Evolutionary conservation across 2,888 invertebrate genomes (phyloP), one percentile per base, ranked within the genome.

Genomic region (Eucera pruinosa): DNA sequence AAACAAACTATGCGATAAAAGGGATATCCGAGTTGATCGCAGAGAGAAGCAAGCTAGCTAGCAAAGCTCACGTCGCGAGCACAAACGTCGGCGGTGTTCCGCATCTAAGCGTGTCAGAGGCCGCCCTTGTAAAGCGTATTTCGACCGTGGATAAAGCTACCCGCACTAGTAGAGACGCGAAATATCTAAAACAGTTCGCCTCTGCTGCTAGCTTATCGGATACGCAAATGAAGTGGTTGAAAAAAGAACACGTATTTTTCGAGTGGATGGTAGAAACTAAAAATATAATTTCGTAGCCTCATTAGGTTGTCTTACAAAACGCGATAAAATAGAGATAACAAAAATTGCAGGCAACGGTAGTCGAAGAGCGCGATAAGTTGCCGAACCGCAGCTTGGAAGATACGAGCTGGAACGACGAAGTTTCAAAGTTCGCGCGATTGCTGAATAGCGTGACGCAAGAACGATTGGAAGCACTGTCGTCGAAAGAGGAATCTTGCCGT

Each of bases 251-350:
- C 25, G 62, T 86, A 13, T 89, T 89, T 60, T 88, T 84, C 55
- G 84, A 89, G 50, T 89, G 89, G 89, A 89, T 89, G 89, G 89
- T 89, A 80, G 77, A 61, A 50, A 18, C 3, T 2, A n/a, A 0
- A 33, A 47, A 18, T 9, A n/a, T 33, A 5, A 50, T 15, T 33
- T 47, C 23, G 23, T 20, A 6, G n/a, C n/a, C n/a, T 36, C 18
- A 20, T 4, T 13, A 13, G 33, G 11, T 48, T 36, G 7, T 54
- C 41, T 6, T 33, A 2, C 0, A 25, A 68, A 30, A 48, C 2
- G 36, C n/a, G 13, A 6, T 47, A 41, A 2, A 58, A 18, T 52
- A 11, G 13, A 25, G 2, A 39, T 20, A 23, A 62, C 9, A 20
- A 36, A 58, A 39, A 61, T 86, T 85, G 15, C 82, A 89, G 89